Conservation (phyloP, 92 coral and sea anemone species). For the Chrysogorgia sp. region DNA sequence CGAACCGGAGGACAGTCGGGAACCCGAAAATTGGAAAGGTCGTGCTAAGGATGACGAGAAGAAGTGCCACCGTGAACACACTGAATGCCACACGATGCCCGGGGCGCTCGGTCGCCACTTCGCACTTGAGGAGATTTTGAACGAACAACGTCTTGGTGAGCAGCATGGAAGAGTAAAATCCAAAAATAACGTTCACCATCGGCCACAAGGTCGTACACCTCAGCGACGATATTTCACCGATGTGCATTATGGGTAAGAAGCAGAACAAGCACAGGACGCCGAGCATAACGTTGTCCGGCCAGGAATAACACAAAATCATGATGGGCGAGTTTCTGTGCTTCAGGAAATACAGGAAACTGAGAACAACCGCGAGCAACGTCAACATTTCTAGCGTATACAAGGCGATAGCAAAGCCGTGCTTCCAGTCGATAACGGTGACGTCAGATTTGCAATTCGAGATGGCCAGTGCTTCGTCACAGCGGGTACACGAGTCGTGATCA, state of each 20-base stretch:
- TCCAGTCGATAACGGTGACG: conserved; percentile 19
- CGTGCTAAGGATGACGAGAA: neutral
- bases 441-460: conserved; percentile 1
- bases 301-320: conserved; percentile 40
- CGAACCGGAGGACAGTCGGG: neutral
- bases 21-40: neutral
- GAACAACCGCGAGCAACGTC: neutral
- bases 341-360: conserved; percentile 13
- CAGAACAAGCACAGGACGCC: conserved; percentile 23
- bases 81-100: conserved; percentile 6
- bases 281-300: conserved; percentile 33
- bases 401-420: conserved; percentile 9
- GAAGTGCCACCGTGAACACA: neutral
- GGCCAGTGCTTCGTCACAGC: conserved; percentile 6
- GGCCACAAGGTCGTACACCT: conserved; percentile 30
- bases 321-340: conserved; percentile 36
- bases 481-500: neutral
- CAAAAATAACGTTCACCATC: conserved; percentile 23
- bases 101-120: conserved; percentile 41
- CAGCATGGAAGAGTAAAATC: conserved; percentile 10
- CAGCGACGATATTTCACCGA: conserved; percentile 18
- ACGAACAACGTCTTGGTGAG: conserved; percentile 38
- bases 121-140: conserved; percentile 41
- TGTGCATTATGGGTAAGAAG: conserved; percentile 31
- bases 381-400: conserved; percentile 12